These are phyloP conservation scores for Moxostoma hubbsi DNA, from an alignment of 2,797 vertebrate genomes.

Conservation along the genomic window DNA sequence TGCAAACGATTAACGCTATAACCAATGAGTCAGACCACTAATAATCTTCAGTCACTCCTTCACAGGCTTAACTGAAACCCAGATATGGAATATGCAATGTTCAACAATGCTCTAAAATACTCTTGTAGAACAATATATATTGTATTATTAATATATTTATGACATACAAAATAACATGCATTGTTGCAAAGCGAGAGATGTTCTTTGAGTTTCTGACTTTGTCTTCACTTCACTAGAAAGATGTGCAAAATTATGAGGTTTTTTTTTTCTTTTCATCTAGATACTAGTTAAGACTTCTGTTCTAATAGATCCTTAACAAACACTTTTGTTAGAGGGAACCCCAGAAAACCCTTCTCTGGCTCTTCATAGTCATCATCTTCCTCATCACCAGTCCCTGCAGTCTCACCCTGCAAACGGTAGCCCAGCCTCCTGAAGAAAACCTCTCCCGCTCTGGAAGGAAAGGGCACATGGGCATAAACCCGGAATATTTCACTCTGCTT, in stretches of 20 bases:
- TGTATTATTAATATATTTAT: background rate
- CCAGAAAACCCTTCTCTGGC: constrained; percentile 80
- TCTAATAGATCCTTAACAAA: constrained; percentile 85
- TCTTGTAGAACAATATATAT: background rate
- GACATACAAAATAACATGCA: background rate
- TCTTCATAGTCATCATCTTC: constrained; percentile 66
- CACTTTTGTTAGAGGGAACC: constrained; percentile 82
- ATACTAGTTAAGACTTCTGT: no score
- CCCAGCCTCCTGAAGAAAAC: constrained; percentile 84
- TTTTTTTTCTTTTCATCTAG: no score
- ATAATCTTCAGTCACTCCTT: background rate
- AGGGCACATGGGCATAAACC: constrained; percentile 80
- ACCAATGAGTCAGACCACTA: background rate
- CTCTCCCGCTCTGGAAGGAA: constrained; percentile 80
- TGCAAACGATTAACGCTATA: background rate
- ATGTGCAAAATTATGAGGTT: background rate
- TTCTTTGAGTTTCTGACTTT: background rate
- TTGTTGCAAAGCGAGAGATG: background rate
- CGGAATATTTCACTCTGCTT: constrained; percentile 71
- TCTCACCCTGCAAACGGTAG: constrained; percentile 75
- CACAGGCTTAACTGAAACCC: background rate
- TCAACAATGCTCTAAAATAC: background rate
- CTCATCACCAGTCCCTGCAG: constrained; percentile 59
- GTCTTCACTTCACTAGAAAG: background rate
- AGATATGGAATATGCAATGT: background rate